These are phyloP conservation scores for Crenuchus spilurus DNA, from an alignment of 2,797 vertebrate species.

Conservation along the genomic window DNA sequence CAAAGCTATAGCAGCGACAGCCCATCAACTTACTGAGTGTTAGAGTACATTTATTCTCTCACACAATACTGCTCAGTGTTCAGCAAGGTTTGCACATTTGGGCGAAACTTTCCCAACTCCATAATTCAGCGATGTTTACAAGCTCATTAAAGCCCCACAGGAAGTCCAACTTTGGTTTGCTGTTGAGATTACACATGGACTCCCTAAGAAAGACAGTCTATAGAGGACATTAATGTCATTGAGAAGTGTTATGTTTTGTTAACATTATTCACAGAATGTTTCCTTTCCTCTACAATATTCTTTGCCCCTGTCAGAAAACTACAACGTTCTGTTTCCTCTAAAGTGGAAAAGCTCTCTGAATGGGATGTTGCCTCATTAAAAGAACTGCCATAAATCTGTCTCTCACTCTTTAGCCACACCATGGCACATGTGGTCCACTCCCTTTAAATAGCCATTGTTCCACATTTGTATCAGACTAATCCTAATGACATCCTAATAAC, in stretches of 20 bases:
- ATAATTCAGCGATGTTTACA: conserved; percentile 70
- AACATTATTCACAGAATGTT: too few relatives aligned
- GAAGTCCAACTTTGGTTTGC: conserved; percentile 8
- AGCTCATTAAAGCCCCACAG: conserved; percentile 68
- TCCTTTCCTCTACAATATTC: conserved; percentile 1
- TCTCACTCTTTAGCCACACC: conserved; percentile 68
- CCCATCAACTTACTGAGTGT: neutral
- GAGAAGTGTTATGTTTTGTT: conserved; percentile 6
- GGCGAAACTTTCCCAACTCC: conserved; percentile 68
- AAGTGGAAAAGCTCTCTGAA: conserved; percentile 68
- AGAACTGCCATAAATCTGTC: conserved; percentile 77
- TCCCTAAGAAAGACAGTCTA: neutral
- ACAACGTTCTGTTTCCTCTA: conserved; percentile 61
- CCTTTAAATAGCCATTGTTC: conserved; percentile 63
- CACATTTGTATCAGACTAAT: conserved; percentile 54
- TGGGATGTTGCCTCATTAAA: conserved; percentile 82
- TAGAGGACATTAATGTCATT: neutral
- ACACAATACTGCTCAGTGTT: conserved; percentile 65
- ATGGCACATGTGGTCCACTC: conserved; percentile 69
- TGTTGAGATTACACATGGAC: neutral
- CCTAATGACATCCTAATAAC: conserved; percentile 13
- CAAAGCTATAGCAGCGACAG: neutral
- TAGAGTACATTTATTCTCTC: neutral
- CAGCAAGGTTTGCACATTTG: conserved; percentile 24
- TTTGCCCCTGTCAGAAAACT: conserved; percentile 32